These are phyloP conservation scores for Papilio polytes DNA, from an alignment of 1,140 invertebrate species.

Conservation along the genomic window DNA sequence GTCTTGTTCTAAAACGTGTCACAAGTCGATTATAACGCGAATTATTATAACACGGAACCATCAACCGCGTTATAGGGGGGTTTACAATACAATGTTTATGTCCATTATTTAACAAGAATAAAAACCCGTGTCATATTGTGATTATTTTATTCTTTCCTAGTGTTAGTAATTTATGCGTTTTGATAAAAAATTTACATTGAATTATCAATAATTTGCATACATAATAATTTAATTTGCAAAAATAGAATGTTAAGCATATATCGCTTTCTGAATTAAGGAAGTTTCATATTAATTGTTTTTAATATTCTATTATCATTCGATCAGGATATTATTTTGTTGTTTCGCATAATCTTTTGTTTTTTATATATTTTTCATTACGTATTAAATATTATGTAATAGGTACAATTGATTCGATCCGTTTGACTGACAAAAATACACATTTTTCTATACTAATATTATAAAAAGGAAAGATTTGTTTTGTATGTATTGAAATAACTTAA, in stretches of 20 bases:
- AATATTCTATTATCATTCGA: background rate
- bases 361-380: too few species aligned
- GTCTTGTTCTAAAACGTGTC: too few species aligned
- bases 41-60: too few species aligned
- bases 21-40: too few species aligned
- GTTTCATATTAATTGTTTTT: background rate
- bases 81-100: background rate
- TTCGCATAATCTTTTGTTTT: background rate
- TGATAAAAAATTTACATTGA: background rate
- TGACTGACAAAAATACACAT: too few species aligned
- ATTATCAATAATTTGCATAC: background rate
- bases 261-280: conserved; percentile 11
- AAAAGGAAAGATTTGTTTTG: too few species aligned
- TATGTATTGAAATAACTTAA: too few species aligned
- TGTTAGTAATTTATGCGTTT: conserved; percentile 10
- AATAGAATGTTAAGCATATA: background rate
- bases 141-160: conserved; percentile 1
- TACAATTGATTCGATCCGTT: too few species aligned
- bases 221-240: background rate
- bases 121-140: background rate
- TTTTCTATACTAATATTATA: too few species aligned
- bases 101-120: background rate
- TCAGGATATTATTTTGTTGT: background rate
- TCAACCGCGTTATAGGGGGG: too few species aligned
- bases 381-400: too few species aligned